Conservation (phyloP, 2,113 vertebrate genomes). For the Dunckerocampus dactyliophorus region DNA sequence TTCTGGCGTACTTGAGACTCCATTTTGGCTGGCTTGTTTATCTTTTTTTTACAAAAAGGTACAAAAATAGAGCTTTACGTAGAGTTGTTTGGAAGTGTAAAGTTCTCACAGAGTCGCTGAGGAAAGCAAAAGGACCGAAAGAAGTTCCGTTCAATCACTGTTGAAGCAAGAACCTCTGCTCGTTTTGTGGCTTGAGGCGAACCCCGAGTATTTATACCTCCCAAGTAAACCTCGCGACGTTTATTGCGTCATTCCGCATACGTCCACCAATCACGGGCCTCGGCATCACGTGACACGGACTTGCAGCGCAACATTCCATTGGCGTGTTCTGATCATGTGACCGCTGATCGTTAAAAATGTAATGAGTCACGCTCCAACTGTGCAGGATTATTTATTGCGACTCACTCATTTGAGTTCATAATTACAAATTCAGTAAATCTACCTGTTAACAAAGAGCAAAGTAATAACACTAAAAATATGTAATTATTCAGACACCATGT, state of each 20-base stretch:
- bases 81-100: conserved; percentile 15
- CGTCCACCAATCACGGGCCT: conserved; percentile 29
- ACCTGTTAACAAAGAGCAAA: neutral
- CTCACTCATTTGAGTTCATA: neutral
- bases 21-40: conserved; percentile 48
- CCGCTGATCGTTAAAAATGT: too few relatives aligned
- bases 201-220: conserved; percentile 34
- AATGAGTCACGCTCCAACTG: too few relatives aligned
- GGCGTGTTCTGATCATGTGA: neutral
- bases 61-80: conserved; percentile 42
- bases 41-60: conserved; percentile 46
- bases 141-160: conserved; percentile 85
- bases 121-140: neutral
- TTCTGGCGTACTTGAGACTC: conserved; percentile 81
- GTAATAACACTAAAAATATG: neutral
- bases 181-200: fast-evolving
- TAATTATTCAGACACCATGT: neutral
- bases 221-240: neutral
- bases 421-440: neutral
- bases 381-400: too few relatives aligned
- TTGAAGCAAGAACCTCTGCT: conserved; percentile 76
- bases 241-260: fast-evolving
- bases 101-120: neutral
- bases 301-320: neutral
- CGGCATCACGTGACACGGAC: neutral